Conservation (phyloP, 2,113 vertebrate species). For the Gopherus flavomarginatus region DNA sequence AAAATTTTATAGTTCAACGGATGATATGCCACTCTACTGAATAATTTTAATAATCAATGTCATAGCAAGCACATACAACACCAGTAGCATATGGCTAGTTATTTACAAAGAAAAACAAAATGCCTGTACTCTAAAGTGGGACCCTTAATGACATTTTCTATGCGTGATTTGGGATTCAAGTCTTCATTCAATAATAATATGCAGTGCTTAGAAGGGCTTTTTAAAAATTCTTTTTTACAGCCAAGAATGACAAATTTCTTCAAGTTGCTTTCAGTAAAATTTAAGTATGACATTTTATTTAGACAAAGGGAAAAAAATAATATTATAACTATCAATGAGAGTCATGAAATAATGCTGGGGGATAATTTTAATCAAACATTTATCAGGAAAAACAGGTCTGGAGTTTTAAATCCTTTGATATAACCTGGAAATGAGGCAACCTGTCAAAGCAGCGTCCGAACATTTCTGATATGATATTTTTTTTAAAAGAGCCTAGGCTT, state of each 20-base stretch:
- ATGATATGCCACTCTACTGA: accelerated
- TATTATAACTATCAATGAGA: not conserved
- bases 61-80: accelerated
- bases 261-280: not conserved
- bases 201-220: not conserved
- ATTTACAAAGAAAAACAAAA: not conserved
- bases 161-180: not conserved
- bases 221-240: not conserved
- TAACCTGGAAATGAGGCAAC: conserved; percentile 13
- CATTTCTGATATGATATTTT: conserved; percentile 64
- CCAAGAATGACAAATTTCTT: not conserved
- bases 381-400: conserved; percentile 11
- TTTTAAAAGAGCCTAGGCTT: conserved; percentile 35
- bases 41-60: not conserved
- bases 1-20: accelerated
- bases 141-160: not conserved
- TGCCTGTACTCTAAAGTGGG: not conserved
- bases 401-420: conserved; percentile 47
- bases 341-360: not conserved
- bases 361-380: conserved; percentile 17
- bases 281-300: not conserved
- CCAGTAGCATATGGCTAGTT: accelerated
- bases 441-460: conserved; percentile 57
- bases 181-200: not conserved
- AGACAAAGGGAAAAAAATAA: not conserved